Evolutionary conservation across 1,140 invertebrate genomes (phyloP).

Genomic region (Cherax destructor): DNA sequence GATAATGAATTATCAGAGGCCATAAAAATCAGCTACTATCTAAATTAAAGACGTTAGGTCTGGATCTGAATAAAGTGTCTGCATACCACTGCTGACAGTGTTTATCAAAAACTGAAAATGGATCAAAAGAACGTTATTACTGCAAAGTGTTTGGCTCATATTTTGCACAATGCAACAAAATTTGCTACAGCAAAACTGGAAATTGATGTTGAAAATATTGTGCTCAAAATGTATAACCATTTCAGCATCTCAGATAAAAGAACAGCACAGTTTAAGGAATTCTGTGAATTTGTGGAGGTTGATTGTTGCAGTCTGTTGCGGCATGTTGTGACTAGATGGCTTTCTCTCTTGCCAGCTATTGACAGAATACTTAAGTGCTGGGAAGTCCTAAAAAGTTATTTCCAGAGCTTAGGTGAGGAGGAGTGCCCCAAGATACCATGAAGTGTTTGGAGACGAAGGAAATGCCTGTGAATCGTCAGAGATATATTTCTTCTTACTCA

Average conservation of each 20-base stretch:
- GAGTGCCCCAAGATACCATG: no score
- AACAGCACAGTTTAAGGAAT: neutral
- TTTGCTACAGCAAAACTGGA: neutral
- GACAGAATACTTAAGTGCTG: neutral
- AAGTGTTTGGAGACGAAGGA: no score
- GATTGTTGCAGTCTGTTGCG: neutral
- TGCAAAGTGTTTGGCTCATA: neutral
- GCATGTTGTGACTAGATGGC: neutral
- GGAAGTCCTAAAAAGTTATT: no score
- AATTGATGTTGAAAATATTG: neutral
- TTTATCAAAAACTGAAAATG: neutral
- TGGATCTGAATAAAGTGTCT: neutral
- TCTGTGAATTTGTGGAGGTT: neutral
- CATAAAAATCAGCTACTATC: neutral
- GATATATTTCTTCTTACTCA: no score
- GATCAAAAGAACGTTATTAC: neutral
- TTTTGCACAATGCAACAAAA: neutral
- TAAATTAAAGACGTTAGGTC: neutral
- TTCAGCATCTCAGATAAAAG: neutral
- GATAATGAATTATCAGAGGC: neutral
- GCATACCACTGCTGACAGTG: neutral
- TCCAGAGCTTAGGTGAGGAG: no score
- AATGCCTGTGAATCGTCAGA: no score
- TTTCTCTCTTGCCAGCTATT: neutral
- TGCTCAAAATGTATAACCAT: neutral